These are phyloP conservation scores for Pangasius larnaudii DNA, from an alignment of 2,797 vertebrate genomes.

Conservation along the genomic window DNA sequence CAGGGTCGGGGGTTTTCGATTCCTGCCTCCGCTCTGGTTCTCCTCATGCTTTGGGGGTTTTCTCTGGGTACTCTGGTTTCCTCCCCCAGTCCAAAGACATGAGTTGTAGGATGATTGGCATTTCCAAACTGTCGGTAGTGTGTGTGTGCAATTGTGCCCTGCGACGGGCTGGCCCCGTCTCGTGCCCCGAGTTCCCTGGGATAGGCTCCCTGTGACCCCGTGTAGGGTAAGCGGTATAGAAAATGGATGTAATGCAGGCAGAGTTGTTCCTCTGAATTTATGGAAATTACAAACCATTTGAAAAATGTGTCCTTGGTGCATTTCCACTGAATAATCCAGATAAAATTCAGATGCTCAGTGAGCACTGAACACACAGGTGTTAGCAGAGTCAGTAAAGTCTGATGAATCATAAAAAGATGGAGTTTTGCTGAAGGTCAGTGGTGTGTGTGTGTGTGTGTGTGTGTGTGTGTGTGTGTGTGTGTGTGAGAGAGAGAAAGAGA, in stretches of 20 bases:
- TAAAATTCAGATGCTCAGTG: background rate
- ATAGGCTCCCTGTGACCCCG: too few species aligned
- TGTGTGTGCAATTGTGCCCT: too few species aligned
- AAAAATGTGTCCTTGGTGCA: background rate
- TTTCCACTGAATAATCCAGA: background rate
- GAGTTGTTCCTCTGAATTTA: background rate
- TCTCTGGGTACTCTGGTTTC: too few species aligned
- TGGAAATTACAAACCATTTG: background rate
- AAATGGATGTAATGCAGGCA: background rate
- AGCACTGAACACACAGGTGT: background rate
- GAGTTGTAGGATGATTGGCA: too few species aligned
- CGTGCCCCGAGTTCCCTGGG: too few species aligned
- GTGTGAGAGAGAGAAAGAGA: background rate
- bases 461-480: constrained; percentile 4
- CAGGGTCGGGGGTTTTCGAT: too few species aligned
- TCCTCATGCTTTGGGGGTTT: too few species aligned
- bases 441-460: background rate
- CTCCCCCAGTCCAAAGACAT: too few species aligned
- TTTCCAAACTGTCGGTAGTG: too few species aligned
- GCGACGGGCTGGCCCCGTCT: too few species aligned
- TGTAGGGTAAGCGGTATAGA: too few species aligned
- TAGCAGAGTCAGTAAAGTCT: background rate
- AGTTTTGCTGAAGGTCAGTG: constrained; percentile 1
- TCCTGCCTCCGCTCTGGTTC: too few species aligned
- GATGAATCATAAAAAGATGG: constrained; percentile 10